Conservation (phyloP, 1,140 invertebrate genomes). For the Trichomalopsis sarcophagae region DNA sequence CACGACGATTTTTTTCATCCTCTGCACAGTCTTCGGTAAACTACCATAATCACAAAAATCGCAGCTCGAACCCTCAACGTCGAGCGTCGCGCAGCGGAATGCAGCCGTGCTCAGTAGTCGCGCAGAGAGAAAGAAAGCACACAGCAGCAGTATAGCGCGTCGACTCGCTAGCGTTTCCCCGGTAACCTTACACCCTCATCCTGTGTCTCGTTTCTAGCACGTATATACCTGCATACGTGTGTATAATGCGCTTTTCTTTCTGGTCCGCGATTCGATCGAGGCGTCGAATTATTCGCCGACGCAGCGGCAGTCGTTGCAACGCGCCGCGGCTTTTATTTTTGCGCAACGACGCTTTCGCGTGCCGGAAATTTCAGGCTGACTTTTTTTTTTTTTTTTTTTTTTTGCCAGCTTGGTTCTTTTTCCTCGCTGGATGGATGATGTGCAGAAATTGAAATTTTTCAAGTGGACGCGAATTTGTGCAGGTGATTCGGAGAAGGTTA, state of each 20-base stretch:
- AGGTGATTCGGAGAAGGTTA: too few species aligned
- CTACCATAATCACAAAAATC: not conserved
- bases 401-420: not conserved
- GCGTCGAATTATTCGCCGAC: constrained; percentile 59
- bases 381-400: constrained; percentile 6
- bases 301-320: constrained; percentile 43
- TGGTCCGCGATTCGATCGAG: constrained; percentile 45
- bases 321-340: not conserved
- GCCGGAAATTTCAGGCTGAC: not conserved
- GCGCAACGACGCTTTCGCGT: not conserved
- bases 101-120: not conserved
- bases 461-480: too few species aligned
- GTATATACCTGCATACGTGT: not conserved
- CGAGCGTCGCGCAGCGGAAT: not conserved
- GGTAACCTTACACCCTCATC: constrained; percentile 63
- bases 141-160: not conserved
- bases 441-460: too few species aligned
- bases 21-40: not conserved
- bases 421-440: too few species aligned
- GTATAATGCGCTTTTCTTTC: not conserved
- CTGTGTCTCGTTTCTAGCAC: constrained; percentile 64
- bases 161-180: constrained; percentile 40
- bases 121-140: constrained; percentile 13
- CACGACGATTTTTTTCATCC: not conserved
- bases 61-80: not conserved